Evolutionary conservation across 2,797 vertebrate species (phyloP).

Genomic region (Anomalospiza imberbis): DNA sequence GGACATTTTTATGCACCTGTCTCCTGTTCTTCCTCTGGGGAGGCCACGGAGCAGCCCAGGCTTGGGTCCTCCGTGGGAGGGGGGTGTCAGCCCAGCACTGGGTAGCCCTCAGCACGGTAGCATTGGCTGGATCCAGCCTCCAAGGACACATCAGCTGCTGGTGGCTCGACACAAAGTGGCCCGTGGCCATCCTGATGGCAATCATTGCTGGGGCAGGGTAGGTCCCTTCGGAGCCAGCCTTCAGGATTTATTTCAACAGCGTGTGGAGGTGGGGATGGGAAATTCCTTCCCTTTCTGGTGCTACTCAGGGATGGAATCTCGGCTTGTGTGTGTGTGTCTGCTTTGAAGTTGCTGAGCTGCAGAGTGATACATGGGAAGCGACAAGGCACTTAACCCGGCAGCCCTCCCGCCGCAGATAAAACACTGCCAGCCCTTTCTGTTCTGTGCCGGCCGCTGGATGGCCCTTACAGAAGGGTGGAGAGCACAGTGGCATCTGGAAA

Average conservation of each 20-base stretch:
- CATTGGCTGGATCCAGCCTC: neutral
- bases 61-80: neutral
- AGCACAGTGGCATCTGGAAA: neutral
- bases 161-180: neutral
- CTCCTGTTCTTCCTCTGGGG: neutral
- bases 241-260: rapidly evolving
- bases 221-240: neutral
- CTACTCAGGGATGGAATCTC: neutral
- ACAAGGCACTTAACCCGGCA: neutral
- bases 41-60: neutral
- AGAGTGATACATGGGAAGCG: neutral
- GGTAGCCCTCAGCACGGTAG: neutral
- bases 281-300: neutral
- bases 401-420: neutral
- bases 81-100: rapidly evolving
- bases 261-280: neutral
- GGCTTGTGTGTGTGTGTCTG: neutral
- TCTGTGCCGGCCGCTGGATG: neutral
- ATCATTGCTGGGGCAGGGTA: neutral
- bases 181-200: rapidly evolving
- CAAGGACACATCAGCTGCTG: neutral
- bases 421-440: neutral
- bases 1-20: neutral
- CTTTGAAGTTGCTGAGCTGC: rapidly evolving
- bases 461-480: neutral